These are phyloP conservation scores for Rhingia campestris DNA, from an alignment of 2,888 invertebrate genomes.

Conservation along the genomic window DNA sequence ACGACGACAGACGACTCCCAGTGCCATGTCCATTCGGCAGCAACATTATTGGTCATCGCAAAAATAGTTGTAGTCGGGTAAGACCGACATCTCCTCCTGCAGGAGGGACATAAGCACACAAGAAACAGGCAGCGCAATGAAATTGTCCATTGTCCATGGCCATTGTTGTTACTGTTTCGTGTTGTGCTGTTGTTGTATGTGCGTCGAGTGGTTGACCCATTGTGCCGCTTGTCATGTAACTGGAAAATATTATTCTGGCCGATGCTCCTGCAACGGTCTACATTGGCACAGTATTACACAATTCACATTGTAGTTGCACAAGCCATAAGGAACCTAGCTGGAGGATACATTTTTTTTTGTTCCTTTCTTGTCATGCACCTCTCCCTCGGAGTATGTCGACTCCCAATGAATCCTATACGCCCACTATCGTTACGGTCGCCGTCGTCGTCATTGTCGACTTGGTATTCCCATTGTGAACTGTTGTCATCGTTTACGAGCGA, in stretches of 20 bases:
- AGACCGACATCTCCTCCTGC: conserved; percentile 44
- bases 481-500: conserved; percentile 69
- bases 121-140: conserved; percentile 44
- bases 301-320: conserved; percentile 49
- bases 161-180: conserved; percentile 58
- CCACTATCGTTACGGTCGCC: conserved; percentile 44
- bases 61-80: conserved; percentile 56
- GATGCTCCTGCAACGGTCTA: conserved; percentile 57
- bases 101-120: conserved; percentile 18
- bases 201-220: conserved; percentile 72
- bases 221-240: conserved; percentile 73
- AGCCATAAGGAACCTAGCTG: conserved; percentile 38
- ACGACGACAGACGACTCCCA: conserved; percentile 40
- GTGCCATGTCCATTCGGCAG: conserved; percentile 56
- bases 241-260: conserved; percentile 70
- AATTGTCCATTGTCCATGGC: conserved; percentile 60
- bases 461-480: conserved; percentile 67
- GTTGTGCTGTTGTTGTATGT: conserved; percentile 40
- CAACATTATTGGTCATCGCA: conserved; percentile 61
- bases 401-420: conserved; percentile 31
- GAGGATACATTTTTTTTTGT: conserved; percentile 33
- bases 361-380: background rate
- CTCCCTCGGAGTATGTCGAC: background rate
- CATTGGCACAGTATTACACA: conserved; percentile 39
- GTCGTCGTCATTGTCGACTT: conserved; percentile 65